These are phyloP conservation scores for Austrofundulus limnaeus DNA, from an alignment of 2,113 vertebrate species.

Conservation along the genomic window DNA sequence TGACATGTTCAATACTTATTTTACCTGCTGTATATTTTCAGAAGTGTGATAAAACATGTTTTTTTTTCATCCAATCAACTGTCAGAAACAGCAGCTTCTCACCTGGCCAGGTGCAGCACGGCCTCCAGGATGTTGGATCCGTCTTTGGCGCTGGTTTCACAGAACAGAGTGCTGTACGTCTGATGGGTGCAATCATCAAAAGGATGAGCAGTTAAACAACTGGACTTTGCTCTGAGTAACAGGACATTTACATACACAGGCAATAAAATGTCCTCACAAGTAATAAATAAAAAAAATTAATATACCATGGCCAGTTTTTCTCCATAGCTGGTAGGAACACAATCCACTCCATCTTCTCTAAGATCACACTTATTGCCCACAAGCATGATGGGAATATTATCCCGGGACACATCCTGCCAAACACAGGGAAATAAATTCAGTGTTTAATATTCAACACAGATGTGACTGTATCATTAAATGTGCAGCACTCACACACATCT, in stretches of 20 bases:
- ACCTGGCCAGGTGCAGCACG: conserved; percentile 93
- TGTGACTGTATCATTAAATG: not conserved
- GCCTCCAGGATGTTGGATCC: conserved; percentile 90
- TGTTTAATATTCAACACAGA: not conserved
- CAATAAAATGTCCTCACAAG: not conserved
- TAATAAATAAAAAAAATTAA: not conserved
- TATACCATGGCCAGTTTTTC: conserved; percentile 96
- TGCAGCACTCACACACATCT: not conserved
- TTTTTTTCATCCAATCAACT: no score
- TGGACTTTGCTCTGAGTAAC: no score
- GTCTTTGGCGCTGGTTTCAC: conserved; percentile 93
- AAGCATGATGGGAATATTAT: conserved; percentile 93
- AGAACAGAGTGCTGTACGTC: conserved; percentile 88
- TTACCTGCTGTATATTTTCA: no score
- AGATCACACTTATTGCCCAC: conserved; percentile 96
- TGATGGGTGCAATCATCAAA: conserved; percentile 52
- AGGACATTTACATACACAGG: no score
- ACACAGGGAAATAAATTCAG: not conserved
- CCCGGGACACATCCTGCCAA: conserved; percentile 84
- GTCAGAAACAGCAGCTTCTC: conserved; percentile 45
- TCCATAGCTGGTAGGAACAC: conserved; percentile 85
- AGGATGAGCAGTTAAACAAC: no score
- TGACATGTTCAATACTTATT: no score
- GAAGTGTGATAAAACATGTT: no score
- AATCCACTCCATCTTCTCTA: conserved; percentile 75